Evolutionary conservation across 2,888 invertebrate species (phyloP).

Genomic region (Calameuta idolon): DNA sequence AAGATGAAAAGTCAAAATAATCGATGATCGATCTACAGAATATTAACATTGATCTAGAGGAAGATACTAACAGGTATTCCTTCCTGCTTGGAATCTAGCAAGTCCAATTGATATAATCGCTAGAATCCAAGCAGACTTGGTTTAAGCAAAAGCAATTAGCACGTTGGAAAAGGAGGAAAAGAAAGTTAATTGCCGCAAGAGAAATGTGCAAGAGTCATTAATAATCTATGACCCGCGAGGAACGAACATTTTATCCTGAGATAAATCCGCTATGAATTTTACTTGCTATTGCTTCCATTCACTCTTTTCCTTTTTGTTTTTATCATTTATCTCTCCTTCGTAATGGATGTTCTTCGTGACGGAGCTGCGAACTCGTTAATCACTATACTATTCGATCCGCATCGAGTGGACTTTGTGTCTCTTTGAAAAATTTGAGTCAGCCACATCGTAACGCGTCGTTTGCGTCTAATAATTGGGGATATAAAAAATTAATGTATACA

Average conservation of each 20-base stretch:
- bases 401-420: neutral
- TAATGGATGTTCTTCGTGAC: neutral
- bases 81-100: neutral
- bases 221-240: neutral
- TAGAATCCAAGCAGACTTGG: neutral
- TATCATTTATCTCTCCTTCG: neutral
- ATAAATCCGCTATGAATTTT: neutral
- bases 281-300: neutral
- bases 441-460: constrained; percentile 27
- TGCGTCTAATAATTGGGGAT: constrained; percentile 56
- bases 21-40: neutral
- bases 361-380: neutral
- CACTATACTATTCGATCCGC: neutral
- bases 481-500: constrained; percentile 58
- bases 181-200: neutral
- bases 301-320: neutral
- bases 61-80: neutral
- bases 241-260: neutral
- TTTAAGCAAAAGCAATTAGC: neutral
- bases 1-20: neutral
- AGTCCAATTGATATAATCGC: neutral
- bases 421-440: neutral
- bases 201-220: neutral
- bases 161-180: neutral
- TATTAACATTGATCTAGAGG: neutral